Percentiles rank a stretch among this genome's conserved stretches.
phyloP scores from a whole-genome alignment of 2,113 vertebrate genomes.

The Toxotes jaculatrix region DNA sequence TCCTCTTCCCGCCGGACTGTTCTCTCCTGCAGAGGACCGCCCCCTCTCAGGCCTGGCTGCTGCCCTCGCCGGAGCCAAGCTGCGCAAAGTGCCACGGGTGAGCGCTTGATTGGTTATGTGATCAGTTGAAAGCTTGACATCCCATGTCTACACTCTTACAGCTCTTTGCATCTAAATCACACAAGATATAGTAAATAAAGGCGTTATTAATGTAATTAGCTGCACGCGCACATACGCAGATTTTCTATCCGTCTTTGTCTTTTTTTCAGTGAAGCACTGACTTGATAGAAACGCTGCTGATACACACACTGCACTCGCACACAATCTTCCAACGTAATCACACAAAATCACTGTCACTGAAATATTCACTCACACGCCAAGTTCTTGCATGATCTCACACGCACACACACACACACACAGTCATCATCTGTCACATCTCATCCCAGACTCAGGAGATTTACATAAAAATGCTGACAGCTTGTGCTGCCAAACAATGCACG shows the following conservation, averaged over 20 bases:
- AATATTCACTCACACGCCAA: conserved; percentile 8
- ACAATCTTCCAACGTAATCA: not conserved
- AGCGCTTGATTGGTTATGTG: conserved; percentile 59
- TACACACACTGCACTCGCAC: not conserved
- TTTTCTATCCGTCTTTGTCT: not conserved
- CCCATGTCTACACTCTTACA: not conserved
- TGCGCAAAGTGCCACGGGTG: conserved; percentile 96
- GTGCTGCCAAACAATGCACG: not conserved
- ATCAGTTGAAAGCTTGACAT: not conserved
- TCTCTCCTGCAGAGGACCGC: conserved; percentile 90
- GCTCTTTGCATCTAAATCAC: not conserved
- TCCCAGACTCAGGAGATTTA: conserved; percentile 17
- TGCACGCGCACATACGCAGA: not conserved
- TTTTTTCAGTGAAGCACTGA: not conserved
- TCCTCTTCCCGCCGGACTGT: conserved; percentile 90
- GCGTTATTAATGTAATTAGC: not conserved
- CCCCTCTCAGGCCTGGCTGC: conserved; percentile 93
- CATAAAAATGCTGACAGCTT: not conserved
- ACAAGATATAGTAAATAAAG: not conserved
- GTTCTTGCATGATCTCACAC: conserved; percentile 25
- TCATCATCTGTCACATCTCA: conserved; percentile 42
- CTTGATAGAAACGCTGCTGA: not conserved
- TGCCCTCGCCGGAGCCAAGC: conserved; percentile 95
- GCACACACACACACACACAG: conserved; percentile 12
- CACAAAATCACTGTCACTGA: conserved; percentile 15